phyloP scores from a whole-genome alignment of 2,113 vertebrate species.

The Oriolus oriolus region DNA sequence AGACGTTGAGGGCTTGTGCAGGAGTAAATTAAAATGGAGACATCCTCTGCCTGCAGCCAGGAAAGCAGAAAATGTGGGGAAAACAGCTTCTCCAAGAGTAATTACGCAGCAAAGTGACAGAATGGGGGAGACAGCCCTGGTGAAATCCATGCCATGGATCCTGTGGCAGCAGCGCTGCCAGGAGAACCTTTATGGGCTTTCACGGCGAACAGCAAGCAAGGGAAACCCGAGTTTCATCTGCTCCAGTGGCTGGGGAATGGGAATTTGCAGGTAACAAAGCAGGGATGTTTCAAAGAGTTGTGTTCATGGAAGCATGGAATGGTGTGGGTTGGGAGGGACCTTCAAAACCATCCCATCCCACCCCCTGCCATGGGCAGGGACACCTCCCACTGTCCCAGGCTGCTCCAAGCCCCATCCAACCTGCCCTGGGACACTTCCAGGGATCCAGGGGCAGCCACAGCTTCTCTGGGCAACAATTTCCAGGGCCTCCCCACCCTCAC shows the following conservation, averaged over 20 bases:
- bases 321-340: neutral
- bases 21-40: neutral
- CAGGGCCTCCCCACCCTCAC: accelerated
- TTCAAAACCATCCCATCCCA: accelerated
- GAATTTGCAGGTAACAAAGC: neutral
- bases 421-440: neutral
- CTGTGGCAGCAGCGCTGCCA: neutral
- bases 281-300: neutral
- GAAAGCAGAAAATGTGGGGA: neutral
- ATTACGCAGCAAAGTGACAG: neutral
- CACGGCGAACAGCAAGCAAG: neutral
- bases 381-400: accelerated
- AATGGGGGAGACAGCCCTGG: neutral
- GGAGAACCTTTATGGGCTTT: neutral
- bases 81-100: neutral
- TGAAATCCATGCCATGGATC: neutral
- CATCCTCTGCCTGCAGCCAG: neutral
- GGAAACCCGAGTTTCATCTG: neutral
- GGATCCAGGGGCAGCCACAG: neutral
- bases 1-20: neutral
- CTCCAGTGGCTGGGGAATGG: neutral
- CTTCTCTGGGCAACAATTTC: neutral
- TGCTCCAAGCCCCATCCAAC: accelerated
- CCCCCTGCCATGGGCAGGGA: neutral
- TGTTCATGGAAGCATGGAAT: too few relatives aligned